These are phyloP conservation scores for Parnassius apollo DNA, from an alignment of 2,888 invertebrate species.

Conservation along the genomic window DNA sequence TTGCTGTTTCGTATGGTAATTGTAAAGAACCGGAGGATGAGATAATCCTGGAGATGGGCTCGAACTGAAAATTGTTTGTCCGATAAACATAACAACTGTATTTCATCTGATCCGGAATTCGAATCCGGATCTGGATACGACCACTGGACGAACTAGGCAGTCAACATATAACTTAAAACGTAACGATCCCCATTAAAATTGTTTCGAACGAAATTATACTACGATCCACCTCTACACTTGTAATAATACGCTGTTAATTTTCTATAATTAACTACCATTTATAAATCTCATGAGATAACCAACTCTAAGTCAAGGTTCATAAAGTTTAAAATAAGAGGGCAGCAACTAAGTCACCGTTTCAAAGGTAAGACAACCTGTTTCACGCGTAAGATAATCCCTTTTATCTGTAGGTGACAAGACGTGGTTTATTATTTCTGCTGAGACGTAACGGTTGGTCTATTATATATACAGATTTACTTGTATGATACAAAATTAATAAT, in stretches of 20 bases:
- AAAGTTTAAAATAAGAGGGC: conserved; percentile 27
- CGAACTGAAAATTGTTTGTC: no score
- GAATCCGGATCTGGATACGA: no score
- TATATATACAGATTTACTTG: no score
- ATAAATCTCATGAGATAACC: conserved; percentile 28
- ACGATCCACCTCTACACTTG: conserved; percentile 69
- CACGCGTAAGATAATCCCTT: conserved; percentile 69
- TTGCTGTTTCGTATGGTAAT: no score
- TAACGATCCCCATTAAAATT: conserved; percentile 63
- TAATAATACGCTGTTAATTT: conserved; percentile 71
- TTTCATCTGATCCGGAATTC: no score
- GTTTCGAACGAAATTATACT: conserved; percentile 74
- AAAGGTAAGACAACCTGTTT: conserved; percentile 65
- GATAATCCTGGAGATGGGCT: no score
- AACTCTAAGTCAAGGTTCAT: conserved; percentile 26
- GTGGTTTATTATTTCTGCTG: conserved; percentile 72
- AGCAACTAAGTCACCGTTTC: conserved; percentile 19
- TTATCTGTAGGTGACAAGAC: conserved; percentile 75
- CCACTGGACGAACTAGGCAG: no score
- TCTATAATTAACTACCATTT: conserved; percentile 41
- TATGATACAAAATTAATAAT: no score
- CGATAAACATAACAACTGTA: no score
- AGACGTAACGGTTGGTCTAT: conserved; percentile 59
- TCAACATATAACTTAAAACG: not conserved
- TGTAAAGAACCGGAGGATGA: no score